Percentiles rank a stretch among this genome's conserved stretches.
Conservation (phyloP, 2,113 vertebrate species). For the Dissostichus mawsoni region DNA sequence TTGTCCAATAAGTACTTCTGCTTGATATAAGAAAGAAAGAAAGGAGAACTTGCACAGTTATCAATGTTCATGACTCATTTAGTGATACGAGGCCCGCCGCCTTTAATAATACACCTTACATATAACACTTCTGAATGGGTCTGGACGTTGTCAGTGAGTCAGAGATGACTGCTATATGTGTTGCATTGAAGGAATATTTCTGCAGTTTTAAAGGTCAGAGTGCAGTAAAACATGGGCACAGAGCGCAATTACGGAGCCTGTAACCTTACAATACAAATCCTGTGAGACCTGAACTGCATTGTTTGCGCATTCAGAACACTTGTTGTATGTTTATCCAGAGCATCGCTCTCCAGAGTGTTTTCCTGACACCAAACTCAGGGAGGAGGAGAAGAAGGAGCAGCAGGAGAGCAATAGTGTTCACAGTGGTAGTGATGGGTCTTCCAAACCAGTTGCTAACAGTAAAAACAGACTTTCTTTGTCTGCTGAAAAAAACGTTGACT, state of each 20-base stretch:
- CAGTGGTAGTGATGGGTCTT: not conserved
- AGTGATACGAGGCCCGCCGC: too few species aligned
- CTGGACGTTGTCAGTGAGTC: too few species aligned
- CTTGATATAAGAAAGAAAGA: too few species aligned
- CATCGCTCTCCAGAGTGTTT: not conserved
- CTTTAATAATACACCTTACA: too few species aligned
- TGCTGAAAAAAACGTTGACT: not conserved
- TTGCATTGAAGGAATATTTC: too few species aligned
- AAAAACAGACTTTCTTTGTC: slow-evolving; percentile 13
- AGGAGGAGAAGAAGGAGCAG: slow-evolving; percentile 7
- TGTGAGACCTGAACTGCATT: too few species aligned
- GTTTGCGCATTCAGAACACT: too few species aligned
- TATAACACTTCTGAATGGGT: too few species aligned
- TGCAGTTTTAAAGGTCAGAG: not conserved
- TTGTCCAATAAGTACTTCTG: too few species aligned
- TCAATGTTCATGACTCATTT: too few species aligned
- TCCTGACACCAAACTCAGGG: not conserved
- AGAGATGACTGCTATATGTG: too few species aligned
- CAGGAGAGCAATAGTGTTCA: slow-evolving; percentile 23
- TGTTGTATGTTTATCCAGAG: slow-evolving; percentile 37
- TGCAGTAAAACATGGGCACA: slow-evolving; percentile 10
- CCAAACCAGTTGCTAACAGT: not conserved
- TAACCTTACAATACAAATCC: slow-evolving; percentile 9
- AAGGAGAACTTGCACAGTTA: too few species aligned
- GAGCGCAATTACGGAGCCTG: slow-evolving; percentile 22